Conservation (phyloP, 2,888 invertebrate species). For the Mythimna vitellina region DNA sequence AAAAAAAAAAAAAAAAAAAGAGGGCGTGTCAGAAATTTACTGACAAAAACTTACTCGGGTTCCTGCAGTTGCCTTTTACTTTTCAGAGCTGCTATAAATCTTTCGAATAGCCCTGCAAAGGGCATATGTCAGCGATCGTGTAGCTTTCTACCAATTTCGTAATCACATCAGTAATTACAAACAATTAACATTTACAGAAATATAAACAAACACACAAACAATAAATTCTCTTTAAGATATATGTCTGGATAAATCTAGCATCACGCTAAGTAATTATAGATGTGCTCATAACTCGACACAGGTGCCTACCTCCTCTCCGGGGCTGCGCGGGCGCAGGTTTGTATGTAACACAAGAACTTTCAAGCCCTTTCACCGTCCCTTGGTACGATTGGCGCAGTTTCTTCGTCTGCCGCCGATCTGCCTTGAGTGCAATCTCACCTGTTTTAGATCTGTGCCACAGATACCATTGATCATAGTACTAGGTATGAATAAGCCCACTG, state of each 20-base stretch:
- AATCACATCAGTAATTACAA: no score
- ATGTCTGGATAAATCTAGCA: slow-evolving; percentile 1
- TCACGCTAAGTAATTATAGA: slow-evolving; percentile 15
- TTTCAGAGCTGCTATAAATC: no score
- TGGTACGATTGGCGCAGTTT: slow-evolving; percentile 61
- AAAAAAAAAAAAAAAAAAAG: no score
- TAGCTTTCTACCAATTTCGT: background rate
- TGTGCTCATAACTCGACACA: slow-evolving; percentile 29
- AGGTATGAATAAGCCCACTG: slow-evolving; percentile 35
- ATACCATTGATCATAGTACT: slow-evolving; percentile 50
- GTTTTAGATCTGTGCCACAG: slow-evolving; percentile 54
- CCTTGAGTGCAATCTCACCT: slow-evolving; percentile 61
- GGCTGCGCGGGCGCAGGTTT: slow-evolving; percentile 64
- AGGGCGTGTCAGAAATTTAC: no score
- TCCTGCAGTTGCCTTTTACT: no score
- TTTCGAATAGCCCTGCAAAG: no score
- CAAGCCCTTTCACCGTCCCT: slow-evolving; percentile 82
- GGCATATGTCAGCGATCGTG: background rate
- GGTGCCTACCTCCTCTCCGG: slow-evolving; percentile 34
- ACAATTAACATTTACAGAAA: background rate
- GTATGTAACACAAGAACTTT: slow-evolving; percentile 71
- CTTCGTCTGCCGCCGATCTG: slow-evolving; percentile 64
- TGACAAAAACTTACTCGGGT: no score
- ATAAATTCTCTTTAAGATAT: background rate
- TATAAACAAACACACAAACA: background rate